Evolutionary conservation across 2,113 vertebrate genomes (phyloP), one percentile per base, ranked within the genome.

Genomic region (Myiozetetes cayanensis): DNA sequence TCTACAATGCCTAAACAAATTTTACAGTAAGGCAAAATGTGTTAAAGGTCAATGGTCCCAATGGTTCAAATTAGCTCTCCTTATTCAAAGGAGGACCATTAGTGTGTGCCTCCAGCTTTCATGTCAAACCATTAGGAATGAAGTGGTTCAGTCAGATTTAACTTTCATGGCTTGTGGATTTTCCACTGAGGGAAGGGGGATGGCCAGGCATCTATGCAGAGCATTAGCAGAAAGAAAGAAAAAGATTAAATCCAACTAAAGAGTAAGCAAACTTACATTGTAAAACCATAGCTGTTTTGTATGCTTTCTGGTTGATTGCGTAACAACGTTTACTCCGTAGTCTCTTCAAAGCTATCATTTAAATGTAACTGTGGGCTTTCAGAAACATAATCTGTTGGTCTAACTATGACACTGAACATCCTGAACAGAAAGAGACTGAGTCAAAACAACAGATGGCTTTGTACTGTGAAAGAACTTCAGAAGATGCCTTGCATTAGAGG

Each of bases 321-420:
- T 81, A 95, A 93, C 50, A 83, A 85, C 22, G 46, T 90, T 90
- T 95, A 90, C 74, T 66, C 66, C 68, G n/a, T 43, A 68, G 50
- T 68, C 59, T 85, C 82, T 77, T 63, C 39, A 55, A 96, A 37
- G 44, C 78, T 95, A 49, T 14, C 28, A 97, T 73, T 97, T 97
- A 77, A 87, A 67, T 52, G 65, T 65, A 96, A 96, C 94, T 56
- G 87, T 12, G 16, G 52, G 58, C 47, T 88, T 79, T 78, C 49
- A 80, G 75, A 96, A 94, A 90, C 52, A 88, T 43, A 37, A 23
- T 93, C 52, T 73, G 49, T 70, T 89, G 46, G 25, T 81, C n/a
- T 77, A 88, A 67, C 52, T 75, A 33, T 14, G 20, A 47, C 15
- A 71, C 41, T 50, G 67, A 67, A 85, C 2, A 10, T 49, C 35